These are phyloP conservation scores for Dryobota labecula DNA, from an alignment of 2,888 invertebrate genomes.

Conservation along the genomic window DNA sequence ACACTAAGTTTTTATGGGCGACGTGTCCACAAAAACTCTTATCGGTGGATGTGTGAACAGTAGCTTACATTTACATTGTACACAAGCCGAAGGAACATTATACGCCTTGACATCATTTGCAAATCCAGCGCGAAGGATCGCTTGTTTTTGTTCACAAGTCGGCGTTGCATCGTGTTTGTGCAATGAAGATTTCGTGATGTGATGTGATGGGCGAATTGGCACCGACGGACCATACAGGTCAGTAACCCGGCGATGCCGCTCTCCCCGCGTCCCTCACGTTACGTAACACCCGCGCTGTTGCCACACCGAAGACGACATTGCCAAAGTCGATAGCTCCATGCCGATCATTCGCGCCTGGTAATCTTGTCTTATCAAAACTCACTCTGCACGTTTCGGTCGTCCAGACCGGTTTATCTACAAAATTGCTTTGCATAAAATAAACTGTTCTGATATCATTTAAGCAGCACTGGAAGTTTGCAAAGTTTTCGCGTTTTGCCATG, in stretches of 20 bases:
- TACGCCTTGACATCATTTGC: slow-evolving; percentile 76
- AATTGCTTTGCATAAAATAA: slow-evolving; percentile 43
- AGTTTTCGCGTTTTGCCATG: slow-evolving; percentile 61
- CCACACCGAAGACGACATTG: slow-evolving; percentile 84
- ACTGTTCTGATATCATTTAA: slow-evolving; percentile 48
- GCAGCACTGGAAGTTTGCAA: slow-evolving; percentile 13
- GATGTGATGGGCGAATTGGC: slow-evolving; percentile 89
- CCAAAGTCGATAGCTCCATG: slow-evolving; percentile 82
- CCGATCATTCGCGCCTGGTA: slow-evolving; percentile 79
- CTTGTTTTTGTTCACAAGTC: slow-evolving; percentile 72
- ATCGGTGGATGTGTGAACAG: slow-evolving; percentile 31
- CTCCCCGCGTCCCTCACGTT: slow-evolving; percentile 77
- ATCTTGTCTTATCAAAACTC: slow-evolving; percentile 71
- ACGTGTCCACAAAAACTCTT: slow-evolving; percentile 32
- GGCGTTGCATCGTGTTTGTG: slow-evolving; percentile 79
- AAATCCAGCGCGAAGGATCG: slow-evolving; percentile 68
- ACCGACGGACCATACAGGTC: slow-evolving; percentile 87
- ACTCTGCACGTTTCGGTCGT: slow-evolving; percentile 43
- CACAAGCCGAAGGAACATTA: slow-evolving; percentile 51
- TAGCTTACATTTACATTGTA: slow-evolving; percentile 28
- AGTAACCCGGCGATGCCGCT: slow-evolving; percentile 79
- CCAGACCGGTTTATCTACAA: slow-evolving; percentile 54
- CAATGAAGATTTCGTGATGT: slow-evolving; percentile 86
- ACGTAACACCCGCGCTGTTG: slow-evolving; percentile 85
- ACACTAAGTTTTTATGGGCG: background rate